These are phyloP conservation scores for Percopsis transmontana DNA, from an alignment of 2,113 vertebrate species.

Conservation along the genomic window DNA sequence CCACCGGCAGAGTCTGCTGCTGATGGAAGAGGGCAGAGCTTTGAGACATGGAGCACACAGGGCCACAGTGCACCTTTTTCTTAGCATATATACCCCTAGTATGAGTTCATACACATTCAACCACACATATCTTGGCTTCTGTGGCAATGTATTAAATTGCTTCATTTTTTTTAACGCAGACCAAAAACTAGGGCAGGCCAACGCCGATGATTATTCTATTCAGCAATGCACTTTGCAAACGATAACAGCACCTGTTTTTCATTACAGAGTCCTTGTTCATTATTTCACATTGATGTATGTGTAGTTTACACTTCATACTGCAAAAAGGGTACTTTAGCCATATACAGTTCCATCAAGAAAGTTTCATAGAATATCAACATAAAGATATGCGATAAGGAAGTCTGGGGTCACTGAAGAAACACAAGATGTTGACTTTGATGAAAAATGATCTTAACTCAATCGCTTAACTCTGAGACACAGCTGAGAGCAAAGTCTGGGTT, in stretches of 20 bases:
- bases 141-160: not conserved
- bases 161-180: not conserved
- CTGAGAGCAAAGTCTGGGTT: constrained; percentile 8
- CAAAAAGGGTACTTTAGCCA: no score
- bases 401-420: not conserved
- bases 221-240: no score
- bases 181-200: not conserved
- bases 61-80: not conserved
- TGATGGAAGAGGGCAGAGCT: constrained; percentile 48
- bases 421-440: constrained; percentile 33
- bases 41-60: not conserved
- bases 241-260: no score
- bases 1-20: constrained; percentile 97
- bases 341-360: no score
- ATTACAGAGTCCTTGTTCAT: no score
- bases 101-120: not conserved
- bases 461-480: constrained; percentile 22
- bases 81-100: not conserved
- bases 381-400: not conserved
- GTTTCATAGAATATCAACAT: no score
- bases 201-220: no score
- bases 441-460: constrained; percentile 30
- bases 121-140: not conserved
- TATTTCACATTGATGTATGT: no score
- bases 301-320: no score